A percentile compares a stretch with the other conserved stretches of the same genome.
phyloP scores from a whole-genome alignment of 2,888 invertebrate species.

The Ecdyonurus torrentis region DNA sequence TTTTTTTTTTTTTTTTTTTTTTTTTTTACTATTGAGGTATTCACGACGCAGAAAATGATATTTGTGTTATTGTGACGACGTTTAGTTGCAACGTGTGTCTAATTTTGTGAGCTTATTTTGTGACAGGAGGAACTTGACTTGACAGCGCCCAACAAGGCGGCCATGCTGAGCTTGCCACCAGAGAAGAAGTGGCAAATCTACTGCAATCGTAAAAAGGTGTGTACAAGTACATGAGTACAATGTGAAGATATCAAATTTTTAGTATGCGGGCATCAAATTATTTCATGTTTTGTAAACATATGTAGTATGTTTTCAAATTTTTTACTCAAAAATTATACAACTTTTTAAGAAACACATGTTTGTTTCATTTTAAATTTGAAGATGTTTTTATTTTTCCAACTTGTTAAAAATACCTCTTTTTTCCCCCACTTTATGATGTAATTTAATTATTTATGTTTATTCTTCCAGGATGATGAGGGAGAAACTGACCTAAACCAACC shows the following conservation, averaged over 20 bases:
- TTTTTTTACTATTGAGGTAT: too few relatives aligned
- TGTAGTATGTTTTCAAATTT: neutral
- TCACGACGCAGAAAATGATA: too few relatives aligned
- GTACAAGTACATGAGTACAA: neutral
- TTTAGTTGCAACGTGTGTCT: too few relatives aligned
- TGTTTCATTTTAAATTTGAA: neutral
- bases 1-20: too few relatives aligned
- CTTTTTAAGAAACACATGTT: neutral
- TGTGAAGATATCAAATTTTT: neutral
- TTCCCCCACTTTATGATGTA: too few relatives aligned
- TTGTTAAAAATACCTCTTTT: neutral
- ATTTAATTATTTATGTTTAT: too few relatives aligned
- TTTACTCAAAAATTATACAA: neutral
- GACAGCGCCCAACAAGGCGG: conserved; percentile 83
- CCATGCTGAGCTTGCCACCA: conserved; percentile 81
- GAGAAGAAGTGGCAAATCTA: conserved; percentile 98
- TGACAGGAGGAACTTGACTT: conserved; percentile 78
- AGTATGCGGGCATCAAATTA: too few relatives aligned
- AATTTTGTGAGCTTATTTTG: too few relatives aligned
- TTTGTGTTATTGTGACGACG: too few relatives aligned
- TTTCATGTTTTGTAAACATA: neutral
- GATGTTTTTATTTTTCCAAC: conserved; percentile 1
- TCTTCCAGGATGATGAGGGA: conserved; percentile 27
- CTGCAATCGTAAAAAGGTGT: conserved; percentile 55
- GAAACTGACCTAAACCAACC: conserved; percentile 55